Base-by-base conservation (phyloP, 2,797 vertebrate genomes). In the Aulostomus chinensis region DNA sequence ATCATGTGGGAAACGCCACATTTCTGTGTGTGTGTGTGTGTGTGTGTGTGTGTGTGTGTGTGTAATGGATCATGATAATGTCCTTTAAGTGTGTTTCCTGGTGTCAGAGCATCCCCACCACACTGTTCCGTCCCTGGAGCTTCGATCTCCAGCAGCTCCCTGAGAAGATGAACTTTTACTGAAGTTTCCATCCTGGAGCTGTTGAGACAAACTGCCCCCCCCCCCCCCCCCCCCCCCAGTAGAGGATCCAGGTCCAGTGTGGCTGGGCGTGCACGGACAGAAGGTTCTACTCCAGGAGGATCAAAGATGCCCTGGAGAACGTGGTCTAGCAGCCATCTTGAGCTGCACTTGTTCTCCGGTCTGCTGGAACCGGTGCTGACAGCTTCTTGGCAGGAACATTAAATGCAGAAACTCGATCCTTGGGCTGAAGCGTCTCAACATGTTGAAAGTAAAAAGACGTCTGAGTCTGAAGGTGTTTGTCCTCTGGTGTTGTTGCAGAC, bases 401-500 rank as follows among this genome's bases (percentile, higher is more conserved):
- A 6, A 39, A 30, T n/a, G n/a, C n/a, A n/a, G n/a, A 40, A 1
- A 2, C 6, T 14, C 50, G 4, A 10, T 58, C 57, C 12, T 1
- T 4, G 12, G 2, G 10, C 30, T 12, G 14, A 26, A 26, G 12
- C 7, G 33, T 54, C 21, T 15, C 0, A 4, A n/a, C 12, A 1
- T 34, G n/a, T 25, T 13, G 2, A 4, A 8, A 11, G 3, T 10
- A 10, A 10, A 32, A 24, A 31, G 20, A 1, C 2, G 24, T 37
- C 53, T 14, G 17, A 15, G 2, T 48, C 46, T 74, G 34, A 67
- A 4, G 12, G 4, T 7, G 14, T 68, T 6, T 50, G 52, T n/a
- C 17, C 16, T 67, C 21, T 56, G 31, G 4, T 75, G 37, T 64
- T 4, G 57, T 60, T 82, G 68, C 85, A 97, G 95, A 97, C 83